Evolutionary conservation across 2,888 invertebrate species (phyloP), one percentile per base, ranked within the genome.

Genomic region (Hymenopus coronatus): DNA sequence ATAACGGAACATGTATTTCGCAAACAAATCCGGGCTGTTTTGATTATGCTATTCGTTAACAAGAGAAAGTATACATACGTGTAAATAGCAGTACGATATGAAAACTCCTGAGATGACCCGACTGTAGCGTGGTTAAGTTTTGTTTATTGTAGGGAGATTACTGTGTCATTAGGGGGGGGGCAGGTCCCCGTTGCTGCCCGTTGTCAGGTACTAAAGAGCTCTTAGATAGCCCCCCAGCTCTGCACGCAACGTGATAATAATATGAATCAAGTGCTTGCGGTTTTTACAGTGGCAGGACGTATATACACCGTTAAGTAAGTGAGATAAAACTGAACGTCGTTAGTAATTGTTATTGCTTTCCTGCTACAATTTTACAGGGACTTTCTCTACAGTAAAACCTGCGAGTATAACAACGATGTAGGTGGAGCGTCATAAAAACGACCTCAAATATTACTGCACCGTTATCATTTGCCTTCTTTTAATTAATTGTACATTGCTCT

Each of bases 251-350:
- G 28, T 30, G 25, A 40, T 87, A 82, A 87, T 82, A 82, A 82
- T 87, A 87, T 27, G 87, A 87, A 87, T 87, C 87, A 87, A 87
- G 87, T 70, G 54, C 54, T 70, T 70, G 54, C 54, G 54, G 54
- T 70, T 70, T 70, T 70, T 70, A 70, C 54, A 20, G 54, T 4
- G 54, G 54, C 54, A 70, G 54, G 20, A 70, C 54, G 15, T 70
- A 70, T 70, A 70, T 70, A 25, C 54, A 70, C 15, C 54, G 54
- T 70, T 70, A 70, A 70, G 54, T 70, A 70, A 70, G 54, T 70
- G 54, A 70, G 54, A 70, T 70, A 70, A 70, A 70, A 70, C 54
- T 70, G 54, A 70, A 70, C 54, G 15, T 70, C 54, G 54, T 70
- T 70, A 70, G 54, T 70, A 70, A 70, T 70, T 70, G 54, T 70